Evolutionary conservation across 2,888 invertebrate species (phyloP), one percentile per base, ranked within the genome.

Genomic region (Himalopsyche japonica): DNA sequence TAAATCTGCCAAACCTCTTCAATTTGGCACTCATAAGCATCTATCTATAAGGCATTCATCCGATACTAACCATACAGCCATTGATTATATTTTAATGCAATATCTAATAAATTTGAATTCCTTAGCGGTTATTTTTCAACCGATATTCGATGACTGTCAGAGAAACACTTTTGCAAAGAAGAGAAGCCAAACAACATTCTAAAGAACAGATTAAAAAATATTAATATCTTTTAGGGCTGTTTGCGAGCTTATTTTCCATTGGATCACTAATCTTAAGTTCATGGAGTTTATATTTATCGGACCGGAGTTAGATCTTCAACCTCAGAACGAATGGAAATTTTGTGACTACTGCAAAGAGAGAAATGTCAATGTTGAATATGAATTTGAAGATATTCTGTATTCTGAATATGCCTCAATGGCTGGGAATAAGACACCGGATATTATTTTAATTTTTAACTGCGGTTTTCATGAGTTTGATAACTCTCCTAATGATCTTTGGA

Each of bases 161-260:
- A 24, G 30, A 70, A 70, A 70, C 30, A 70, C 30, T 5, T 7
- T 30, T 76, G 18, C 32, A 49, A 49, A n/a, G 49, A 49, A 49
- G 49, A 49, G 20, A 49, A 49, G n/a, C n/a, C 8, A 37, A 10
- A 8, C 37, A 49, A 49, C 20, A 20, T 49, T 49, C 5, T 49
- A 49, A n/a, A 49, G 7, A 49, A 49, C 18, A 49, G n/a, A 18
- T 49, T 49, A 49, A 18, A 37, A 7, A 37, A 37, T 10, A 37
- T 37, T 37, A 8, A 34, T 76, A 24, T 77, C 30, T 84, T 87
- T 78, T 18, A 87, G 87, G 20, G 87, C 87, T 81, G 85, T 88
- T 80, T 90, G 90, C 89, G 90, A 90, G 87, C 88, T 88, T 48
- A 78, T 90, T 6, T 88, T 90, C 4, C 90, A 90, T 86, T 89